Percentiles rank a stretch among this genome's conserved stretches.
These are phyloP conservation scores for Halichondria panicea DNA, from an alignment of 37 sponge, comb jelly and placozoan genomes.

Conservation along the genomic window DNA sequence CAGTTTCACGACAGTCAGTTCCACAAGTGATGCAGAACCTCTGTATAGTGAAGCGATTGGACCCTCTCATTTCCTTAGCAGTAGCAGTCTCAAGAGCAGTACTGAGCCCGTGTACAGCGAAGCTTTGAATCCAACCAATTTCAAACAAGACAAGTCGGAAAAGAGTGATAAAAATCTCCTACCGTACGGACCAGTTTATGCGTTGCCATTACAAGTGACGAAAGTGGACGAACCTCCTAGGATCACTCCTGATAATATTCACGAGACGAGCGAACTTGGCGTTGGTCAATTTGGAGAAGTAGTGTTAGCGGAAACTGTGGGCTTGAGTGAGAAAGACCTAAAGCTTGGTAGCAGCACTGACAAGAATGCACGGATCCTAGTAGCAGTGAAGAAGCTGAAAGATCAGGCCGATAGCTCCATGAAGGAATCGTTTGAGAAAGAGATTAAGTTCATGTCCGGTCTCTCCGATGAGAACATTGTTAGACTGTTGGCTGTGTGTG, in stretches of 20 bases:
- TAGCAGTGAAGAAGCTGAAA: constrained; percentile 78
- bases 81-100: neutral
- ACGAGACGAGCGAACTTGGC: constrained; percentile 48
- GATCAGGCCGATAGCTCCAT: constrained; percentile 10
- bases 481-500: constrained; percentile 62
- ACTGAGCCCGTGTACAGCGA: constrained; percentile 35
- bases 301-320: constrained; percentile 68
- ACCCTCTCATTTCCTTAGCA: too few species aligned
- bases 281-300: constrained; percentile 85
- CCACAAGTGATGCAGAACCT: neutral
- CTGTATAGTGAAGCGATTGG: neutral
- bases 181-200: constrained; percentile 67
- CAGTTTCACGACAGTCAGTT: neutral
- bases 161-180: constrained; percentile 19
- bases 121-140: constrained; percentile 28
- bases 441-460: constrained; percentile 82
- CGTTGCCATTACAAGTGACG: constrained; percentile 33
- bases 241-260: constrained; percentile 16
- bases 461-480: constrained; percentile 70
- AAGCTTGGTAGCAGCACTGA: constrained; percentile 9
- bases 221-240: constrained; percentile 5
- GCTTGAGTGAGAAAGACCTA: constrained; percentile 48
- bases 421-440: constrained; percentile 66
- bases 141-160: neutral
- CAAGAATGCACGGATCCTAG: constrained; percentile 16